Evolutionary conservation across 2,888 invertebrate species (phyloP), one percentile per base, ranked within the genome.

Genomic region (Osmoderma eremita): DNA sequence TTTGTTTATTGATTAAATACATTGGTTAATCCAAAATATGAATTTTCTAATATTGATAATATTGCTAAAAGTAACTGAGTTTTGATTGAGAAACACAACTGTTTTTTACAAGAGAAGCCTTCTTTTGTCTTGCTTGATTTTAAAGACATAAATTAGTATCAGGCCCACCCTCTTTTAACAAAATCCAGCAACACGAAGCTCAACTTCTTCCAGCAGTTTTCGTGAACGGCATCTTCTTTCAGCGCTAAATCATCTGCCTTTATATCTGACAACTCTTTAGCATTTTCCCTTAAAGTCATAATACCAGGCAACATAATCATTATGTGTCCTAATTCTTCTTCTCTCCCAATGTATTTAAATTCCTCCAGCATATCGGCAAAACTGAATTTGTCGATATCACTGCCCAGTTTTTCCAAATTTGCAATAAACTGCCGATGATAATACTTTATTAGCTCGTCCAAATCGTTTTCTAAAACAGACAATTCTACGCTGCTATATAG

Each of bases 401-500:
- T 69, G 30, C 72, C 67, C 13, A 76, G 69, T n/a, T 75, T 73
- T 15, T 75, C 71, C 24, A 88, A 73, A n/a, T 77, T 74, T 3
- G 42, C 24, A 6, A 71, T 66, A 49, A 73, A 71, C 17, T 54
- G 49, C 0, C 69, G 30, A 70, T 86, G 83, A 72, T 88, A 87
- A 0, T 82, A 75, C 63, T 80, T 74, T 0, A 87, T 70, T 3
- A 88, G 78, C 18, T 83, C 78, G 2, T 86, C 80, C 30, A 81
- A 77, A 61, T 85, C 76, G 2, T 82, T 66, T 1, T 78, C 78
- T 12, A 83, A 71, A 0, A 84, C 78, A 0, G 77, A 71, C 0
- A 74, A 70, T 13, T 81, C 77, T 0, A 85, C 80, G 69, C 87
- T 87, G 0, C 84, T 79, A 17, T 84, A 82, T 4, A 88, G 65